Conservation (phyloP, 35 echinoderm and acorn worm genomes). For the Hemicentrotus pulcherrimus region DNA sequence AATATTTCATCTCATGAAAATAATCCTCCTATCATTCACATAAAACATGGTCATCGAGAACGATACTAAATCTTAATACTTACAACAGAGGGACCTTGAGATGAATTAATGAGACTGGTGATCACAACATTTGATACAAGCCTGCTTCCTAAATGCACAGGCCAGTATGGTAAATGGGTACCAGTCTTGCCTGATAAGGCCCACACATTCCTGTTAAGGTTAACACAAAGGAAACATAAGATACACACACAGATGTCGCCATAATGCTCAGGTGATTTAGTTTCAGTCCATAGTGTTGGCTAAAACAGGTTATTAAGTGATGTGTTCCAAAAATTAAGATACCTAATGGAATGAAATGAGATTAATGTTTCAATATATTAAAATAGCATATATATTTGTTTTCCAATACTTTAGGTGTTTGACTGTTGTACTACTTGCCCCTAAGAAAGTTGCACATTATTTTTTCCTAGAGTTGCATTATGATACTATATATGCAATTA, state of each 20-base stretch:
- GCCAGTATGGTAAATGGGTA: constrained; percentile 49
- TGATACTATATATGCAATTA: no score
- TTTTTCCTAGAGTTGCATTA: no score
- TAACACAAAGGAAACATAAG: constrained; percentile 1
- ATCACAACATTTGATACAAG: constrained; percentile 70
- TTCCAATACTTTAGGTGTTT: no score
- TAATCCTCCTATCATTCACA: background rate
- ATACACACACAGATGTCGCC: background rate
- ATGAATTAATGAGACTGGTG: constrained; percentile 52
- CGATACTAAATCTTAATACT: background rate
- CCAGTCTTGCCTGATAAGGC: constrained; percentile 68
- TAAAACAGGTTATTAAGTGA: background rate
- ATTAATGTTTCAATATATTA: no score
- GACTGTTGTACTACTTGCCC: no score
- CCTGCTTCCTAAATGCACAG: constrained; percentile 55
- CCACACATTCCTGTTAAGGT: constrained; percentile 58
- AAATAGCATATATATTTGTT: no score
- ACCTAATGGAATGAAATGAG: no score
- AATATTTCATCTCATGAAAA: no score
- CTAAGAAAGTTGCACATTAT: no score
- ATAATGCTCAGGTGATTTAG: background rate
- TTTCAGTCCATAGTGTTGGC: background rate
- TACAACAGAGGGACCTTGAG: constrained; percentile 55
- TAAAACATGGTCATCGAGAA: background rate
- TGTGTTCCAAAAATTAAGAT: background rate